phyloP scores from a whole-genome alignment of 2,113 vertebrate species.

The Lanius collurio region DNA sequence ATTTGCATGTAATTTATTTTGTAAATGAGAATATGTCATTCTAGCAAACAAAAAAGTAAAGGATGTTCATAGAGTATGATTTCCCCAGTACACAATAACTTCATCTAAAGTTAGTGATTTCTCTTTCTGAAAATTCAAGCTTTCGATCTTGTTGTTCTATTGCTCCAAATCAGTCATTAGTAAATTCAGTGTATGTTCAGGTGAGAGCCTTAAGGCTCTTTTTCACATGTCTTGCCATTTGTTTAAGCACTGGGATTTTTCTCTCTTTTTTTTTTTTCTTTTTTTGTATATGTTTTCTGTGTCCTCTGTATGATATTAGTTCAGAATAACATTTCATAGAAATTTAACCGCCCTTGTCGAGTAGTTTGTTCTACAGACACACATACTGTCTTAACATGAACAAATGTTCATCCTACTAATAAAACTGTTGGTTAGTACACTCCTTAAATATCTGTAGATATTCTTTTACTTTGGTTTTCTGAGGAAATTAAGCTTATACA shows the following conservation, averaged over 20 bases:
- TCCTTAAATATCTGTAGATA: not conserved
- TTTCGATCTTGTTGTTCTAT: not conserved
- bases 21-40: not conserved
- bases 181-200: not conserved
- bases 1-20: not conserved
- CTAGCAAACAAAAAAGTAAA: not conserved
- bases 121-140: not conserved
- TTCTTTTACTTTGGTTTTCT: not conserved
- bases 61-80: not conserved
- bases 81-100: not conserved
- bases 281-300: fast-evolving
- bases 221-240: not conserved
- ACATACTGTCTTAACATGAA: not conserved
- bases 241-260: not conserved
- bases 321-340: not conserved
- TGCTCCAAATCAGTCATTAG: not conserved
- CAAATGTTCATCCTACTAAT: not conserved
- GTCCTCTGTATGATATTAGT: not conserved
- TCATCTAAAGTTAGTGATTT: not conserved
- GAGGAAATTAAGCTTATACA: not conserved
- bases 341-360: not conserved
- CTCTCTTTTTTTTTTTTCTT: not conserved
- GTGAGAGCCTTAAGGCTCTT: not conserved
- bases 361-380: not conserved
- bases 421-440: not conserved